Conservation (phyloP, 1,140 invertebrate genomes). For the Drosophila kikkawai region DNA sequence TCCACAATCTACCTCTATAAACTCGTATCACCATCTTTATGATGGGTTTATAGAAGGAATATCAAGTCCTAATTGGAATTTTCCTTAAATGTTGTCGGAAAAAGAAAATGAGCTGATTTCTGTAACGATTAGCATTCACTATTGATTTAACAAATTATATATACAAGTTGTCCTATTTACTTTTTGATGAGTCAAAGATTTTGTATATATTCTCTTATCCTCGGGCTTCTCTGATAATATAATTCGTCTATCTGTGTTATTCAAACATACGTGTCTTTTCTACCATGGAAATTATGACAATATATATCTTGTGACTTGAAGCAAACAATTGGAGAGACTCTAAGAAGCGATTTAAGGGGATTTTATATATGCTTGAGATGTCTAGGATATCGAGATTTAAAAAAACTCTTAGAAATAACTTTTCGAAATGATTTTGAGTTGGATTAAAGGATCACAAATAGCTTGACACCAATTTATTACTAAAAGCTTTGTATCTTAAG, state of each 20-base stretch:
- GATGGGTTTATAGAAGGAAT: not conserved
- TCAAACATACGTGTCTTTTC: not conserved
- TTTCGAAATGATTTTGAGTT: not conserved
- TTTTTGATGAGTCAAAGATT: not conserved
- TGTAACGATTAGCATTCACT: not conserved
- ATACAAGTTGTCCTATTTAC: not conserved
- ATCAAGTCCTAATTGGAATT: conserved; percentile 10
- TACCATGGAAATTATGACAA: not conserved
- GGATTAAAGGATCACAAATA: not conserved
- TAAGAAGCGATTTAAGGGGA: not conserved
- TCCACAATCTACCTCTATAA: not conserved
- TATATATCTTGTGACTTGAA: not conserved
- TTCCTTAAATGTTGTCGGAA: too few relatives aligned
- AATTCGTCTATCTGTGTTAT: not conserved
- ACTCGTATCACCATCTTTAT: not conserved
- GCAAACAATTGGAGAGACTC: not conserved
- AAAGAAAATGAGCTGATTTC: not conserved
- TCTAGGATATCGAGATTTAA: not conserved
- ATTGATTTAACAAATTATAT: conserved; percentile 8
- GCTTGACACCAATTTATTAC: not conserved
- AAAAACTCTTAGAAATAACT: too few relatives aligned
- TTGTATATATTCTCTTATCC: not conserved
- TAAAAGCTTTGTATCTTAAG: not conserved
- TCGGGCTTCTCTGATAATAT: not conserved
- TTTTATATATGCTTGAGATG: not conserved